Conservation (phyloP, 2,113 vertebrate genomes). For the Gambusia affinis region DNA sequence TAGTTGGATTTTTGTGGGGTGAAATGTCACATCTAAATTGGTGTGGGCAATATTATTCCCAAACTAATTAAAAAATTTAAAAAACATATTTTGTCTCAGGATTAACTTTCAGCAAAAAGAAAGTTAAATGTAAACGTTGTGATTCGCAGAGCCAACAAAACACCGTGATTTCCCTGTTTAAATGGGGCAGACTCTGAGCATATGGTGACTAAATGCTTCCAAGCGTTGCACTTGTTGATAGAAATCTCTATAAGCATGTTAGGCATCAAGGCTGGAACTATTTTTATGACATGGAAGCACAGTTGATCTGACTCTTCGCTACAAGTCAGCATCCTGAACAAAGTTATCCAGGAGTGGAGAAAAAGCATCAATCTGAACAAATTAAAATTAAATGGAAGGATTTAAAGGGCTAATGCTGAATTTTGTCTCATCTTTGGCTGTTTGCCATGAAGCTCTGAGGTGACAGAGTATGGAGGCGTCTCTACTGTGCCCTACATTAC, state of each 20-base stretch:
- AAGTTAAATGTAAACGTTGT: conserved; percentile 23
- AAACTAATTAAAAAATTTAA: conserved; percentile 25
- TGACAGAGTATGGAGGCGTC: background rate
- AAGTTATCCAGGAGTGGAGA: conserved; percentile 49
- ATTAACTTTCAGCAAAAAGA: conserved; percentile 32
- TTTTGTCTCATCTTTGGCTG: conserved; percentile 64
- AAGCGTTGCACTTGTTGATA: conserved; percentile 4
- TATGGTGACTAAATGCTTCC: conserved; percentile 28
- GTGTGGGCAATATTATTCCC: conserved; percentile 10
- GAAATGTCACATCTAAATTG: background rate
- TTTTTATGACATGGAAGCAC: conserved; percentile 57
- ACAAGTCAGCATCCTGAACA: conserved; percentile 55
- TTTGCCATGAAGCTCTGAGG: conserved; percentile 36
- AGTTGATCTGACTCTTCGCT: conserved; percentile 54
- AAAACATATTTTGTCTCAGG: conserved; percentile 9
- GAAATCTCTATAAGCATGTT: conserved; percentile 25
- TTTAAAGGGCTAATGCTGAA: conserved; percentile 70
- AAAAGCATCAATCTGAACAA: conserved; percentile 32
- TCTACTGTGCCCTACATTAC: conserved; percentile 24
- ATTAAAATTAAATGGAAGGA: conserved; percentile 49
- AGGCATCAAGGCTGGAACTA: conserved; percentile 24
- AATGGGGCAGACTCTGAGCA: conserved; percentile 53
- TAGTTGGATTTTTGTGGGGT: conserved; percentile 32
- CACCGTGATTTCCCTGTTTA: conserved; percentile 49
- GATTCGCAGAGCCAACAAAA: conserved; percentile 38